Evolutionary conservation across 2,113 vertebrate genomes (phyloP).

Genomic region (Anguilla rostrata): DNA sequence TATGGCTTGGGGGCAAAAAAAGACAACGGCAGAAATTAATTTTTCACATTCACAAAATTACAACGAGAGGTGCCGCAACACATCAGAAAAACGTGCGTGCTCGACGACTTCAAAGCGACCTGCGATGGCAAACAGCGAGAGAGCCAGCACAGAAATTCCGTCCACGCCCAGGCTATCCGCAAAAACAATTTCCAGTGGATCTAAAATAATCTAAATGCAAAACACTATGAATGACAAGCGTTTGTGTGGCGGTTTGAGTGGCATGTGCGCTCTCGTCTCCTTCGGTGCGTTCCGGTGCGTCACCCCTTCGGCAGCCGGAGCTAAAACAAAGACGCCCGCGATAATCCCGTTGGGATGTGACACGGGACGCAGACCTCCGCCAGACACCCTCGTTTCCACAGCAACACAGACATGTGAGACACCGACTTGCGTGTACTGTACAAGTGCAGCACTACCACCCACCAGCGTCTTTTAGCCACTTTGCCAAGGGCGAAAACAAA

Average conservation of each 20-base stretch:
- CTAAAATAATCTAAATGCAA: slow-evolving; percentile 13
- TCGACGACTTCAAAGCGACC: background rate
- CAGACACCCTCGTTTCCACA: slow-evolving; percentile 51
- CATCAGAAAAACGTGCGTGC: background rate
- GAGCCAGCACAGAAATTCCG: background rate
- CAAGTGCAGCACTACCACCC: background rate
- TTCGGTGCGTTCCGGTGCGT: background rate
- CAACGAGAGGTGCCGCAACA: background rate
- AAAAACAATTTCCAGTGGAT: slow-evolving; percentile 30
- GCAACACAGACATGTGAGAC: slow-evolving; percentile 49
- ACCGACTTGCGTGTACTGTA: slow-evolving; percentile 12
- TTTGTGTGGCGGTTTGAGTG: background rate
- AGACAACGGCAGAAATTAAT: background rate
- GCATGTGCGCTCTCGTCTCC: background rate
- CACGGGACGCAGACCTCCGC: slow-evolving; percentile 33
- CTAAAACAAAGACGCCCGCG: slow-evolving; percentile 35
- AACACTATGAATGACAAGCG: slow-evolving; percentile 15
- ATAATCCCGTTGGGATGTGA: slow-evolving; percentile 45
- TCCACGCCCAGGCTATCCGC: background rate
- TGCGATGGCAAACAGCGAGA: background rate
- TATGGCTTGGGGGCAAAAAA: background rate
- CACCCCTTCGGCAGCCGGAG: slow-evolving; percentile 26
- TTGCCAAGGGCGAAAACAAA: background rate
- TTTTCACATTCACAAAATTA: slow-evolving; percentile 21
- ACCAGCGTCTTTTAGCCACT: background rate